Evolutionary conservation across 2,113 vertebrate species (phyloP).

Genomic region (Centropus unirufus): DNA sequence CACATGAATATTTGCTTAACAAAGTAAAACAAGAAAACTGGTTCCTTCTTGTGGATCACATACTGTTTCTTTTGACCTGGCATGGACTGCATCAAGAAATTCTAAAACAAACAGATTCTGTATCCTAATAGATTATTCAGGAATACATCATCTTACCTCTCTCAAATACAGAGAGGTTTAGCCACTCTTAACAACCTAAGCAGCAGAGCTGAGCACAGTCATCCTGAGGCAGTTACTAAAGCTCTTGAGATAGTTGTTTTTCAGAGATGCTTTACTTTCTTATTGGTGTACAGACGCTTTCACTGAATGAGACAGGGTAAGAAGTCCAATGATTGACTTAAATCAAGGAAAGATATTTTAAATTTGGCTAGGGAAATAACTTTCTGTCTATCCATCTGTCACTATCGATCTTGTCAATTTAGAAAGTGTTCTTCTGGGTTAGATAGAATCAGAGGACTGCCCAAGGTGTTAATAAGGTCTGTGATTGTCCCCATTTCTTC

Average conservation of each 20-base stretch:
- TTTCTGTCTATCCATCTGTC: not conserved
- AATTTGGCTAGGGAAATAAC: not conserved
- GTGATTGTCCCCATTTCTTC: not conserved
- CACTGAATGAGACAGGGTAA: not conserved
- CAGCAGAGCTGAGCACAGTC: not conserved
- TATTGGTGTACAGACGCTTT: fast-evolving
- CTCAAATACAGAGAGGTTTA: not conserved
- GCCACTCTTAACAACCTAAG: not conserved
- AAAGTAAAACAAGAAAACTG: not conserved
- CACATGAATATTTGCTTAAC: not conserved
- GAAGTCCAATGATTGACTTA: not conserved
- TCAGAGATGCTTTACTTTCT: not conserved
- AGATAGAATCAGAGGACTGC: not conserved
- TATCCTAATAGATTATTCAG: not conserved
- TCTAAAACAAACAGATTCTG: not conserved
- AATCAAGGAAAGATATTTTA: not conserved
- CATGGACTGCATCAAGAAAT: not conserved
- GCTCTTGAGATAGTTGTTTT: not conserved
- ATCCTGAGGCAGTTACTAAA: not conserved
- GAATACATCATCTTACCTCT: not conserved
- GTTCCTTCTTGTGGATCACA: not conserved
- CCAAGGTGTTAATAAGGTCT: not conserved
- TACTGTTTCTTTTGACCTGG: not conserved
- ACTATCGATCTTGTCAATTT: not conserved
- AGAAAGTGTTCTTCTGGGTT: not conserved